Percentiles rank a stretch among this genome's conserved stretches.
Evolutionary conservation across 2,797 vertebrate genomes (phyloP).

Genomic region (Trichosurus vulpecula): DNA sequence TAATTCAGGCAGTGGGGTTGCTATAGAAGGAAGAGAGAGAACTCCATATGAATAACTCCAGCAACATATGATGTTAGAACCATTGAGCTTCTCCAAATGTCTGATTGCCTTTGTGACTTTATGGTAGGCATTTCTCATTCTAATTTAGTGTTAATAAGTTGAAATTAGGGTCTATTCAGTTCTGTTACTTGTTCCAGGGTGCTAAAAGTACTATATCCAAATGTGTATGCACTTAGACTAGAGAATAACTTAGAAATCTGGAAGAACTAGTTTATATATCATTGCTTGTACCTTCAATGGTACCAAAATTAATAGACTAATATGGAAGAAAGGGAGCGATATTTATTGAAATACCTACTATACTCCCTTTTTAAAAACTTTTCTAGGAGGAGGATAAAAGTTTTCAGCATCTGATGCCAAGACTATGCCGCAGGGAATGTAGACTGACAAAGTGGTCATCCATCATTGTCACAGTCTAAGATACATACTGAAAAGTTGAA

Average conservation of each 20-base stretch:
- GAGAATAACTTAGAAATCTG: not conserved
- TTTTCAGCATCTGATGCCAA: conserved; percentile 2
- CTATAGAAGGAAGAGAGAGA: not conserved
- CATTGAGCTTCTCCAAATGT: not conserved
- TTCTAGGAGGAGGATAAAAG: not conserved
- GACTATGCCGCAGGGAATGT: not conserved
- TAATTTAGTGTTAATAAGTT: not conserved
- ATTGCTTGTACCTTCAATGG: not conserved
- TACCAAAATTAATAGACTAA: not conserved
- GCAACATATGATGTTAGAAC: not conserved
- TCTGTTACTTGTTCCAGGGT: not conserved
- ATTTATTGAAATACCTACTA: not conserved
- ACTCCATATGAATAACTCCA: not conserved
- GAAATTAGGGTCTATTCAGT: not conserved
- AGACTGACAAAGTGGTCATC: not conserved
- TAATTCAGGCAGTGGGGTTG: not conserved
- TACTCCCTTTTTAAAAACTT: not conserved
- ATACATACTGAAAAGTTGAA: not conserved
- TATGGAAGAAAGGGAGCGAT: not conserved
- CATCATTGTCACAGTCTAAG: conserved; percentile 2
- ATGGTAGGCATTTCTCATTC: not conserved
- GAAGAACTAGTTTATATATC: not conserved
- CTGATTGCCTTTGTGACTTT: not conserved
- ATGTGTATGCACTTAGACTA: not conserved
- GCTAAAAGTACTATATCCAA: not conserved